A percentile compares a stretch with the other conserved stretches of the same genome.
These are phyloP conservation scores for Hippocampus comes DNA, from an alignment of 2,113 vertebrate genomes.

Conservation along the genomic window DNA sequence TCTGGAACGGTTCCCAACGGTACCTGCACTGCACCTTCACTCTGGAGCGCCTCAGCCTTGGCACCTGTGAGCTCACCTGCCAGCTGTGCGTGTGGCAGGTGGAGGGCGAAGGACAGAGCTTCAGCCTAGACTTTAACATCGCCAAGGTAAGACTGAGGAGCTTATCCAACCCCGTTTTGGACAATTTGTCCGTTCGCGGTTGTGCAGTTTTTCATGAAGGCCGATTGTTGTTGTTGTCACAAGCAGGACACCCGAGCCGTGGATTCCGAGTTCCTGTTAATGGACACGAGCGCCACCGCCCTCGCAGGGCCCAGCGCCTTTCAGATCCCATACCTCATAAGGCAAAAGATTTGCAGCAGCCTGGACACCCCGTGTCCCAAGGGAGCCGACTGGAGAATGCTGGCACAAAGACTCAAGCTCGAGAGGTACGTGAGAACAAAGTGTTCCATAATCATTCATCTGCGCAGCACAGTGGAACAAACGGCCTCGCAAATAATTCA, in stretches of 20 bases:
- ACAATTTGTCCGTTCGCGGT: not conserved
- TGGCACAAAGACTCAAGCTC: constrained; percentile 96
- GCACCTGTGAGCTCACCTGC: constrained; percentile 93
- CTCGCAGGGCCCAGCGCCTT: constrained; percentile 98
- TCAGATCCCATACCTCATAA: constrained; percentile 99
- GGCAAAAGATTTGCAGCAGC: constrained; percentile 99
- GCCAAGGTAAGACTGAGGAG: constrained; percentile 79
- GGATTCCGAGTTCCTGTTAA: constrained; percentile 79
- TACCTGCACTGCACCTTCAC: constrained; percentile 96
- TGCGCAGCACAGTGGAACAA: not conserved
- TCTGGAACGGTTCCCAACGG: constrained; percentile 93
- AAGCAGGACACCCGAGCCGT: constrained; percentile 82
- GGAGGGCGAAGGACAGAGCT: constrained; percentile 96
- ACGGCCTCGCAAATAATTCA: constrained; percentile 14
- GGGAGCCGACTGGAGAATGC: constrained; percentile 92
- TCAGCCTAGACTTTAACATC: constrained; percentile 91
- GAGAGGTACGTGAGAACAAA: constrained; percentile 78
- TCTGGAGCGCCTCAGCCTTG: constrained; percentile 89
- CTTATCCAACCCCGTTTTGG: not conserved
- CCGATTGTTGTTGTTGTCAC: not conserved
- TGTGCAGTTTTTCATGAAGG: not conserved
- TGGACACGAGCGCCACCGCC: constrained; percentile 86
- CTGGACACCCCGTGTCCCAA: constrained; percentile 85
- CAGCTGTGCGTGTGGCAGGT: constrained; percentile 99
- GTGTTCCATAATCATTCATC: constrained; percentile 25